Evolutionary conservation across 2,888 invertebrate genomes (phyloP), one percentile per base, ranked within the genome.

Genomic region (Campopleginae sp.): DNA sequence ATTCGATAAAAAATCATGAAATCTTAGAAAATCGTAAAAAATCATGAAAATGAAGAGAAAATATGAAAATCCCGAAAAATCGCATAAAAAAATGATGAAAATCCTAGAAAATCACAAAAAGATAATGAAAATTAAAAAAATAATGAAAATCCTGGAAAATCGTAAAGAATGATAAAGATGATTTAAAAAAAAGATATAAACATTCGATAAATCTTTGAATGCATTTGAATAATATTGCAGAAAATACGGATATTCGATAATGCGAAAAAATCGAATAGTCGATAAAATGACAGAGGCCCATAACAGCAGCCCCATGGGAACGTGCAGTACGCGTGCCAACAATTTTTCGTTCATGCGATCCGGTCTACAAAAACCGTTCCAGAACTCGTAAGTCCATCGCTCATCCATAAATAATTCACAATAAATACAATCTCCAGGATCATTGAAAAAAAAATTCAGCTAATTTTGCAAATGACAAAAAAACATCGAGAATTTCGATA

Each of bases 161-260:
- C 17, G 14, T 17, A 44, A 12, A 46, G 14, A 46, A 46, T 1
- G 38, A 14, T 19, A 8, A 17, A 0, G 19, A n/a, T 44, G 2
- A 44, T 44, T 44, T 17, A 31, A 46, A 10, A 4, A 19, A 10
- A 19, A 19, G 5, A 10, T 42, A 63, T 33, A n/a, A 63, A 17
- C 7, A 33, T 63, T 63, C 0, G n/a, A 65, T 19, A 63, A 63
- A 38, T 14, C 0, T 44, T 46, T 17, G 17, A 19, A 51, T 8
- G 12, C 12, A 5, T 27, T 23, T 58, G 5, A 23, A 58, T 14
- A 4, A 12, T 58, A 72, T 86, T 80, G 82, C 91, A 96, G 97
- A 90, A 96, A 97, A 88, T 97, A 98, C 91, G 91, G 91, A 72
- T 92, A 93, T 75, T 96, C 97, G 96, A 95, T 96, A 68, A 96